Base-by-base conservation (phyloP, 2,888 invertebrate genomes). In the Cantharis flavilabris region DNA sequence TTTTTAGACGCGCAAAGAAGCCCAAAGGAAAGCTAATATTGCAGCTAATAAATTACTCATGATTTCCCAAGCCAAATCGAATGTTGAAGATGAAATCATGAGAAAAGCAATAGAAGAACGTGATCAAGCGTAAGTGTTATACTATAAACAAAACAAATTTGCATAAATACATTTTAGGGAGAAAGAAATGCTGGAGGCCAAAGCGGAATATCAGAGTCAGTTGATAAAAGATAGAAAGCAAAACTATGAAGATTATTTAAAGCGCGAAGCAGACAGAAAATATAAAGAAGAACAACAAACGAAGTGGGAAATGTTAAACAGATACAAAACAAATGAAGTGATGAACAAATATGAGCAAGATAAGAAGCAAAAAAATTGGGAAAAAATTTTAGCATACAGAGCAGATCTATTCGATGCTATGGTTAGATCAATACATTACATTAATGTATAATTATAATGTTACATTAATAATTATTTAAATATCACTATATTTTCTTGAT, bases 261-360 rank as follows among this genome's bases (percentile, higher is more conserved):
- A 87, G 26, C 80, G 82, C 18, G 85, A 88, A 20, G 81, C 84
- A 72, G 79, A 87, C 80, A 87, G 83, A 84, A 86, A 88, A 82
- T 83, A 80, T 13, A 88, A 88, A 11, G 88, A 90, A 82, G 84
- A 88, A 79, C 90, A 90, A 79, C 82, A 86, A 81, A 85, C 87
- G 62, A 90, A 90, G 83, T 92, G 91, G 91, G 90, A 90, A 77
- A 87, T 91, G 82, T 86, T 91, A 85, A 92, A 92, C 82, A 90
- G 92, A 78, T 91, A 90, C 82, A 92, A 92, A 84, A 89, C 89
- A 71, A 83, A 84, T 3, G 92, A 92, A 83, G 81, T 90, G 0
- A 87, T 88, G 73, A 87, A 89, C 28, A 88, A 89, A 0, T 90
- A 88, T 83, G 85, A 90, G 62, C 86, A 89, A 70, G 84, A 89